A percentile compares a stretch with the other conserved stretches of the same genome.
Conservation (phyloP, 2,888 invertebrate genomes). For the Hecatera dysodea region DNA sequence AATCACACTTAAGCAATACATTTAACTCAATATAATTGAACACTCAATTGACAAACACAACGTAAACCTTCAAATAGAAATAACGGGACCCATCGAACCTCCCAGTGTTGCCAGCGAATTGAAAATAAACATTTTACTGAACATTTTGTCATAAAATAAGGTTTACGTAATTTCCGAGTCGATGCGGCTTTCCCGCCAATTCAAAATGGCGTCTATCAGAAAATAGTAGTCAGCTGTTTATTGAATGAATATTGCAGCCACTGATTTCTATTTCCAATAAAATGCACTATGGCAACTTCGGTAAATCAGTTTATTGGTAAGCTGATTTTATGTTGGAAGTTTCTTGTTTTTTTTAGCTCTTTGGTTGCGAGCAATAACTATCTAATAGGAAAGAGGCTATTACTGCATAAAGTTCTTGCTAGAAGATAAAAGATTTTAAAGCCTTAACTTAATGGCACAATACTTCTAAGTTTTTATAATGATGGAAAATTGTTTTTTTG, state of each 20-base stretch:
- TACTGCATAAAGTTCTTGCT: background rate
- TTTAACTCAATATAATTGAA: constrained; percentile 31
- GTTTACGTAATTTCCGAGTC: constrained; percentile 50
- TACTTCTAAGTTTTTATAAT: too few relatives aligned
- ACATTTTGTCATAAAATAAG: constrained; percentile 55
- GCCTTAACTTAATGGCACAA: background rate
- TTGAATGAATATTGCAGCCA: constrained; percentile 34
- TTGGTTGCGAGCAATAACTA: background rate
- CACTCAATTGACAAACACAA: constrained; percentile 11
- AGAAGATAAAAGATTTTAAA: background rate
- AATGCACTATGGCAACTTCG: constrained; percentile 17
- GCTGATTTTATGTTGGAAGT: background rate
- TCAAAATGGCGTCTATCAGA: constrained; percentile 35
- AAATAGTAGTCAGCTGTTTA: constrained; percentile 41
- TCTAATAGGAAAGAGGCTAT: background rate
- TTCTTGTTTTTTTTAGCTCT: background rate
- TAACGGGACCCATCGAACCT: constrained; percentile 23
- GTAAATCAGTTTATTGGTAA: constrained; percentile 21
- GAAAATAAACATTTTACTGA: constrained; percentile 55
- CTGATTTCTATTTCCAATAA: constrained; percentile 36
- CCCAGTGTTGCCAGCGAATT: constrained; percentile 29
- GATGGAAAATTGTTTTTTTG: too few relatives aligned
- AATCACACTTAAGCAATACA: constrained; percentile 16
- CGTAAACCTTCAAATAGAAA: constrained; percentile 30
- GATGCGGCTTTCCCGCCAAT: constrained; percentile 31